Base-by-base conservation (phyloP, 2,113 vertebrate species). In the Saimiri boliviensis region DNA sequence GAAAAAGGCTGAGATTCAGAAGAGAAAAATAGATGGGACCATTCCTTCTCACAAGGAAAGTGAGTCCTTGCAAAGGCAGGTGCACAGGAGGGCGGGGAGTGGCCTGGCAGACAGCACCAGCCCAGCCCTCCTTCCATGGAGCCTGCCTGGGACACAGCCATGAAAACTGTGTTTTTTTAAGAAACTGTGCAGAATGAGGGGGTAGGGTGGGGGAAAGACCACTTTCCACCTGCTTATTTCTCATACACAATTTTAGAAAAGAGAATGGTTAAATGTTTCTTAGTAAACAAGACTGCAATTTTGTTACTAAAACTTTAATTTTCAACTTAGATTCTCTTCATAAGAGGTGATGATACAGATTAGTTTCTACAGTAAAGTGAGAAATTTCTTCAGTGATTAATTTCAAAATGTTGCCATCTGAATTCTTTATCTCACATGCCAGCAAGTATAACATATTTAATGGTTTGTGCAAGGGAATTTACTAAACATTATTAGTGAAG, bases 21-120 rank as follows among this genome's bases (percentile, higher is more conserved):
- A 27, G 37, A 70, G 30, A 35, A 7, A 5, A 42, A 7, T 12
- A 20, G 45, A 21, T 8, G 1, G 19, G 37, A 32, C 5, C 5
- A 6, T 3, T 16, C 13, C 49, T 37, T 32, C 25, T 3, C 35
- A 21, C 37, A 47, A 6, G 17, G 40, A 40, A 30, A 79, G 17
- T 0, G 0, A 40, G 45, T 6, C 6, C 2, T 8, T 27, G 20
- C 17, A 54, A 5, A 25, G 9, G 10, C 20, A 10, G 9, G 2
- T 8, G 19, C 8, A 42, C n/a, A 35, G 30, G 25, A 5, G 2
- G 13, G 20, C 0, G 0, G 27, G 85, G 80, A 13, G 13, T 10
- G 20, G 40, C 60, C 8, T 3, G 9, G n/a, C n/a, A 21, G 66
- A 25, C 20, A 40, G 45, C 5, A 6, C 30, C 45, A 37, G 58